phyloP scores from a whole-genome alignment of 2,888 invertebrate species.

The Strigamia maritima region DNA sequence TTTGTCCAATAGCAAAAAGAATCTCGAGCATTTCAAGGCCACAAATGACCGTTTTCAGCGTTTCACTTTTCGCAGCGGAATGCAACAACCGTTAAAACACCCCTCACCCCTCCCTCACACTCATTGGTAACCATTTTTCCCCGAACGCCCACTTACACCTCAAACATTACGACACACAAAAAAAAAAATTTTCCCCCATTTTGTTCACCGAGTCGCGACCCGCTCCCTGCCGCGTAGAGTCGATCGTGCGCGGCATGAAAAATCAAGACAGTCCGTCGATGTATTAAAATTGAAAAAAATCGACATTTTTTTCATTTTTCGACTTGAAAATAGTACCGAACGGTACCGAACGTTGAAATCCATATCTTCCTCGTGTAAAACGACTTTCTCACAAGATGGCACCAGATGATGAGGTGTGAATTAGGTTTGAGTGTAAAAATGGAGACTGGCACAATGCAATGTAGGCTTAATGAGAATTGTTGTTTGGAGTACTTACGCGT shows the following conservation, averaged over 20 bases:
- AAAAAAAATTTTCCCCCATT: neutral
- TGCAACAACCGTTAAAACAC: constrained; percentile 17
- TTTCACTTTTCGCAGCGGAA: neutral
- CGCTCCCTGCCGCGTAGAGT: no score
- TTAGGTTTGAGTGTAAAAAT: neutral
- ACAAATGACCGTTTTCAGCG: neutral
- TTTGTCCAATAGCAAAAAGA: neutral
- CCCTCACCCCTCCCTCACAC: neutral
- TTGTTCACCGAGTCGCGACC: no score
- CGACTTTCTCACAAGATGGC: constrained; percentile 20
- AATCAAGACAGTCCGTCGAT: no score
- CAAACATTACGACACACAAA: neutral
- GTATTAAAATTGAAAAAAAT: no score
- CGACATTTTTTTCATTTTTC: no score
- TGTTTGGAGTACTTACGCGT: neutral
- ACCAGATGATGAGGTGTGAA: constrained; percentile 17
- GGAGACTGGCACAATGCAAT: neutral
- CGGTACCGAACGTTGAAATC: no score
- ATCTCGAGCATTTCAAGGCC: neutral
- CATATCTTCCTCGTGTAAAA: neutral
- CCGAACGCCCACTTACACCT: neutral
- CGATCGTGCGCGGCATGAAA: no score
- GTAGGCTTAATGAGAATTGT: neutral
- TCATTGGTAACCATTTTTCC: neutral
- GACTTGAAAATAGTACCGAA: no score